phyloP scores from a whole-genome alignment of 1,140 invertebrate genomes.

The Scaptodrosophila lebanonensis region DNA sequence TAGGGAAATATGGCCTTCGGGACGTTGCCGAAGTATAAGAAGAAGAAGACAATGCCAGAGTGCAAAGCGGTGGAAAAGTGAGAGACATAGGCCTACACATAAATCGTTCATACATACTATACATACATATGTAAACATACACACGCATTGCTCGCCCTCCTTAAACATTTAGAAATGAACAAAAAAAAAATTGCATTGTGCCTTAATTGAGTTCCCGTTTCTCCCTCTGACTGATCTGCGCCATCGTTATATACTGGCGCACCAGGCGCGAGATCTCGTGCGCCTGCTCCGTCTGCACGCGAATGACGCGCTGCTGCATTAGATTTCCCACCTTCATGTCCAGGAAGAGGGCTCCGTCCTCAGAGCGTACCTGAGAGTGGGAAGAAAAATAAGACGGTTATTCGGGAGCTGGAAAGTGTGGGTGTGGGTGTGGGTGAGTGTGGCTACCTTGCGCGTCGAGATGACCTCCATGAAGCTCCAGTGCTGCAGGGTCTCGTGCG shows the following conservation, averaged over 20 bases:
- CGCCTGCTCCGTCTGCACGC: conserved; percentile 97
- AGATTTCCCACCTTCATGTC: conserved; percentile 98
- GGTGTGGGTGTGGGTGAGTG: background rate
- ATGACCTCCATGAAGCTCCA: conserved; percentile 97
- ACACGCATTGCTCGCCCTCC: background rate
- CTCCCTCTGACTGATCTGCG: conserved; percentile 82
- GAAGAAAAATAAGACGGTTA: background rate
- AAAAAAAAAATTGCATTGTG: conserved; percentile 43
- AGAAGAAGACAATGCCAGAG: background rate
- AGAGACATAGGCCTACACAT: conserved; percentile 5
- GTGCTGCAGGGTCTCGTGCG: conserved; percentile 93
- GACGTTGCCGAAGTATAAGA: conserved; percentile 10
- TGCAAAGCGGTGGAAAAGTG: background rate
- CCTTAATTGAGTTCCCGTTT: conserved; percentile 69
- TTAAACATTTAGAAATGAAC: conserved; percentile 36
- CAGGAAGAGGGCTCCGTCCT: conserved; percentile 94
- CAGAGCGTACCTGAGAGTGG: conserved; percentile 83
- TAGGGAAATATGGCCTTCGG: conserved; percentile 52
- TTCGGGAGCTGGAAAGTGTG: accelerated
- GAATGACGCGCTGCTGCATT: conserved; percentile 95
- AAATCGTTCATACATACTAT: conserved; percentile 1
- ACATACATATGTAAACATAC: conserved; percentile 14
- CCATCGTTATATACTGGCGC: conserved; percentile 95
- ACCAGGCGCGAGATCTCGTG: conserved; percentile 96
- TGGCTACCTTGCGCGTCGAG: conserved; percentile 92